Evolutionary conservation across 2,888 invertebrate species (phyloP).

Genomic region (Diplazon laetatorius): DNA sequence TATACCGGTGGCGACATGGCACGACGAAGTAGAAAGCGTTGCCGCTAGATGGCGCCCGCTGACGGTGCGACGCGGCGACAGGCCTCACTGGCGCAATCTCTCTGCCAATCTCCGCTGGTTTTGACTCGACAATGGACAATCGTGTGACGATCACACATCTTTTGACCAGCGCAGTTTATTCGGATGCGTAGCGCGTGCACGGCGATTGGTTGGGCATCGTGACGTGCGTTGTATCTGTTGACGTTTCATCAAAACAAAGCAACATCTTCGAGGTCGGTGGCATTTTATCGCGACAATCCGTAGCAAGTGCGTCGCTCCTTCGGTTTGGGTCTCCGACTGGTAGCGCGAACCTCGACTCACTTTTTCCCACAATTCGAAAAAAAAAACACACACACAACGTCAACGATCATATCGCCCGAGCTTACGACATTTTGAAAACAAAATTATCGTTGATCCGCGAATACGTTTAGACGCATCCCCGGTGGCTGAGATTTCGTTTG

Average conservation of each 20-base stretch:
- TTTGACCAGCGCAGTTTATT: constrained; percentile 67
- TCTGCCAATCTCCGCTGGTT: too few relatives aligned
- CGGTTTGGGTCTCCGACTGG: constrained; percentile 44
- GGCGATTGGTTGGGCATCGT: constrained; percentile 70
- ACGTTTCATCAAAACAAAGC: constrained; percentile 81
- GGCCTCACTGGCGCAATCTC: too few relatives aligned
- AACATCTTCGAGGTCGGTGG: constrained; percentile 68
- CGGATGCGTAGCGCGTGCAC: constrained; percentile 67
- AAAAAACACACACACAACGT: neutral
- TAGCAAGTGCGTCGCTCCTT: constrained; percentile 69
- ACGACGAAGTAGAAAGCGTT: too few relatives aligned
- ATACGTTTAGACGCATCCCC: constrained; percentile 7
- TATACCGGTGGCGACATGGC: too few relatives aligned
- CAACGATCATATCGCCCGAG: neutral
- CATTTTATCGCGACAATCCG: constrained; percentile 75
- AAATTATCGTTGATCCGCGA: too few relatives aligned
- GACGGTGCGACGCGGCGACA: too few relatives aligned
- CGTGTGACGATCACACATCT: too few relatives aligned
- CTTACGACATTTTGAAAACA: too few relatives aligned
- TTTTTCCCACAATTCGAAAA: neutral
- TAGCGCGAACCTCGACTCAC: neutral
- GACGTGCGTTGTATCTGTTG: constrained; percentile 78
- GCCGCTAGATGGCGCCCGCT: too few relatives aligned
- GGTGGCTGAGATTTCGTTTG: constrained; percentile 3
- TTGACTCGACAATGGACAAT: too few relatives aligned